Evolutionary conservation across 2,888 invertebrate genomes (phyloP), one percentile per base, ranked within the genome.

Genomic region (Alentia gelatinosa): DNA sequence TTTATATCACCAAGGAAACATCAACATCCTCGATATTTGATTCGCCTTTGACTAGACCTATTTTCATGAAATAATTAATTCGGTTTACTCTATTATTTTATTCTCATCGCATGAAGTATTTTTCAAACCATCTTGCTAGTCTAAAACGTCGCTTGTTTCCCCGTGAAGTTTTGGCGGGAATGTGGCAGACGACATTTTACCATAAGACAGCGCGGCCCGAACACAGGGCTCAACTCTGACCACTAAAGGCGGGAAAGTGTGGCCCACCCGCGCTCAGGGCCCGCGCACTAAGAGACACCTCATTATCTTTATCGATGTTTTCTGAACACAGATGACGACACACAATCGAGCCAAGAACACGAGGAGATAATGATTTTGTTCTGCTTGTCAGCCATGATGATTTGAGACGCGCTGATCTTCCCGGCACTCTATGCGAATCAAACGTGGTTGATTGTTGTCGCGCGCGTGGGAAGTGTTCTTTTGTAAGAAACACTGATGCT

Each of bases 401-500:
- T 83, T 83, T 39, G 26, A 83, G 35, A 23, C 39, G 35, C 39
- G 83, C 39, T 83, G 83, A 83, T 83, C 83, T 37, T 75, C 1
- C 68, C 68, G 30, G 68, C 68, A 39, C 83, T 23, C 83, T 83
- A 15, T 26, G 35, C 40, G 83, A 83, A 83, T 83, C 83, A 83
- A 83, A 37, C n/a, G 40, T 15, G 39, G 4, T 23, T 37, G 83
- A 83, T 83, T 83, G 83, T 83, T 83, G 68, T 68, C 39, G 39
- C 39, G 83, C 83, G 39, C 39, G 40, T 40, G 83, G 39, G 40
- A 40, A 40, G 83, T 39, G 83, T 40, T 83, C 83, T 83, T 83
- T 83, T 83, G 83, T 83, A 83, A 83, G 83, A 83, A 37, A 40
- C 83, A 83, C 40, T 83, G 83, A 40, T 83, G 83, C 83, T 83